Evolutionary conservation across 2,888 invertebrate species (phyloP).

Genomic region (Dorcus hopei): DNA sequence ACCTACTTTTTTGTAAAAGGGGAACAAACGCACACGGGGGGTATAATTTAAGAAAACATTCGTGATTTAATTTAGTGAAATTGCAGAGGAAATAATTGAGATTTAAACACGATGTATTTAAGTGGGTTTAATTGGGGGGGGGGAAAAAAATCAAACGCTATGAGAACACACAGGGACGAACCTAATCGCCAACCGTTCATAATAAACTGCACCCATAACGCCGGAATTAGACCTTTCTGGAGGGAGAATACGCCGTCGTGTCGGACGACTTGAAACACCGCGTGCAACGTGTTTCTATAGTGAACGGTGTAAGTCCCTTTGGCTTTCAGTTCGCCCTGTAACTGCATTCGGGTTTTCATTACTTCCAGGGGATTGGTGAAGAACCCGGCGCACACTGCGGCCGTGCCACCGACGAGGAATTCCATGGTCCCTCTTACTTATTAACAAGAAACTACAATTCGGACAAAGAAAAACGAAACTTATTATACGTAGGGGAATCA

Average conservation of each 20-base stretch:
- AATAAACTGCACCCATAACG: constrained; percentile 75
- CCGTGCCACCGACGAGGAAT: constrained; percentile 52
- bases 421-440: constrained; percentile 33
- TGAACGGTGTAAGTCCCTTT: constrained; percentile 60
- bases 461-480: too few relatives aligned
- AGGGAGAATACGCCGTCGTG: constrained; percentile 73
- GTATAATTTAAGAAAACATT: too few relatives aligned
- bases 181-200: constrained; percentile 59
- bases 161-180: constrained; percentile 12
- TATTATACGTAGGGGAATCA: too few relatives aligned
- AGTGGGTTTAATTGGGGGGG: too few relatives aligned
- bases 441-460: too few relatives aligned
- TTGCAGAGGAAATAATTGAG: too few relatives aligned
- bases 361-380: constrained; percentile 90
- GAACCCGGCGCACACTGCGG: constrained; percentile 63
- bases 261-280: constrained; percentile 48
- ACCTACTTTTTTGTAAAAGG: too few relatives aligned
- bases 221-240: constrained; percentile 78
- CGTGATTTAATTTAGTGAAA: too few relatives aligned
- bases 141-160: too few relatives aligned
- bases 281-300: constrained; percentile 78
- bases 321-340: constrained; percentile 60
- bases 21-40: too few relatives aligned
- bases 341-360: constrained; percentile 84
- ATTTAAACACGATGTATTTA: too few relatives aligned